Evolutionary conservation across 2,797 vertebrate genomes (phyloP).

Genomic region (Neostethus bicornis): DNA sequence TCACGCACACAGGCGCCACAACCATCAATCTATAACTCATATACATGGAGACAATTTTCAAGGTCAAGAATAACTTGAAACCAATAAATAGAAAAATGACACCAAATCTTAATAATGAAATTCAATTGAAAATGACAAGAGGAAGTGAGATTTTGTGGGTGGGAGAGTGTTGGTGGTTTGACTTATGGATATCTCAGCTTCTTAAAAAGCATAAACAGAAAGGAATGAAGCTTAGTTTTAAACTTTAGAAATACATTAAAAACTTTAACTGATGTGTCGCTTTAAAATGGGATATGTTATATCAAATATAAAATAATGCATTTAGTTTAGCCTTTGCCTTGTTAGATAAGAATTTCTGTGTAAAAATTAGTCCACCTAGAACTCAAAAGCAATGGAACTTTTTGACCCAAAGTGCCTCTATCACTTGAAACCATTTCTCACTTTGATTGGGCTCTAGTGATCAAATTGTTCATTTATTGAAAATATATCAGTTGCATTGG

Average conservation of each 20-base stretch:
- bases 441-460: no score
- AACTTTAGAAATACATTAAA: no score
- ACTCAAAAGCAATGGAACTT: no score
- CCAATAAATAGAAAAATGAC: not conserved
- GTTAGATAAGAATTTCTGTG: no score
- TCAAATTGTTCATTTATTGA: no score
- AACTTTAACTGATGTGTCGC: no score
- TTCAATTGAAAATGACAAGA: conserved; percentile 18
- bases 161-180: conserved; percentile 13
- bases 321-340: no score
- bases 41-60: not conserved
- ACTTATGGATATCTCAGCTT: conserved; percentile 6
- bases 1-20: conserved; percentile 9
- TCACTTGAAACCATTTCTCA: no score
- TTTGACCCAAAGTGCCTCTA: no score
- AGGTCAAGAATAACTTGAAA: not conserved
- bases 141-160: conserved; percentile 40
- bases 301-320: no score
- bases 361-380: no score
- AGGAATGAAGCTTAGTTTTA: conserved; percentile 3
- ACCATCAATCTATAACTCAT: not conserved
- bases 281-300: conserved; percentile 8
- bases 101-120: conserved; percentile 3
- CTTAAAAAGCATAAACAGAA: conserved; percentile 6
- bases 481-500: no score